Evolutionary conservation across 2,888 invertebrate genomes (phyloP).

Genomic region (Dascillus cervinus): DNA sequence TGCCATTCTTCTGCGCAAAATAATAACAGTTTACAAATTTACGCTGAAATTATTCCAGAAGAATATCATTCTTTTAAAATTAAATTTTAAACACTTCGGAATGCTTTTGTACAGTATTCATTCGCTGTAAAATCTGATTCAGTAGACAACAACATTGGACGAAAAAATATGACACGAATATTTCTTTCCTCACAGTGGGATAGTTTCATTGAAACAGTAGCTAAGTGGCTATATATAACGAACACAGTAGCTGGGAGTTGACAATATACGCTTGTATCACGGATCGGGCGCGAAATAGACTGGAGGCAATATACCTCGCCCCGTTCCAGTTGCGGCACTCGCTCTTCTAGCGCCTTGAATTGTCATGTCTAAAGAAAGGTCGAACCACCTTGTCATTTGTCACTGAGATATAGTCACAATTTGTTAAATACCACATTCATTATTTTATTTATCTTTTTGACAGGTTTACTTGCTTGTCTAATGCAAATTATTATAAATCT

Average conservation of each 20-base stretch:
- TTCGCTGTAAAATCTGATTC: too few relatives aligned
- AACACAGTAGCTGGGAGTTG: slow-evolving; percentile 5
- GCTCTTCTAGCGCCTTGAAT: slow-evolving; percentile 15
- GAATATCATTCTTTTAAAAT: too few relatives aligned
- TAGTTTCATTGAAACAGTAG: too few relatives aligned
- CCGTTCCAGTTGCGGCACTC: slow-evolving; percentile 16
- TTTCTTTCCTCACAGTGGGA: too few relatives aligned
- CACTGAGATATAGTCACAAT: slow-evolving; percentile 23
- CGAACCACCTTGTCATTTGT: slow-evolving; percentile 22
- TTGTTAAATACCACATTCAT: slow-evolving; percentile 25
- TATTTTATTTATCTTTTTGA: slow-evolving; percentile 20
- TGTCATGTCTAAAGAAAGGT: slow-evolving; percentile 20
- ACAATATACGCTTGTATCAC: slow-evolving; percentile 20
- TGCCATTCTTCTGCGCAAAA: too few relatives aligned
- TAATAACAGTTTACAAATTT: too few relatives aligned
- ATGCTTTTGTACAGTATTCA: too few relatives aligned
- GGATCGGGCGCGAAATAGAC: slow-evolving; percentile 21
- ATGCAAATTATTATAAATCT: slow-evolving; percentile 17
- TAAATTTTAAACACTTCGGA: too few relatives aligned
- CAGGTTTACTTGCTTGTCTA: slow-evolving; percentile 17
- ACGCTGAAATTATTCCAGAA: too few relatives aligned
- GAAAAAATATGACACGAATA: too few relatives aligned
- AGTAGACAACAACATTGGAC: too few relatives aligned
- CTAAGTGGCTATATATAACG: neutral
- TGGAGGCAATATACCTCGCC: slow-evolving; percentile 17